A percentile compares a stretch with the other conserved stretches of the same genome.
These are phyloP conservation scores for Heteronetta atricapilla DNA, from an alignment of 2,113 vertebrate genomes.

Conservation along the genomic window DNA sequence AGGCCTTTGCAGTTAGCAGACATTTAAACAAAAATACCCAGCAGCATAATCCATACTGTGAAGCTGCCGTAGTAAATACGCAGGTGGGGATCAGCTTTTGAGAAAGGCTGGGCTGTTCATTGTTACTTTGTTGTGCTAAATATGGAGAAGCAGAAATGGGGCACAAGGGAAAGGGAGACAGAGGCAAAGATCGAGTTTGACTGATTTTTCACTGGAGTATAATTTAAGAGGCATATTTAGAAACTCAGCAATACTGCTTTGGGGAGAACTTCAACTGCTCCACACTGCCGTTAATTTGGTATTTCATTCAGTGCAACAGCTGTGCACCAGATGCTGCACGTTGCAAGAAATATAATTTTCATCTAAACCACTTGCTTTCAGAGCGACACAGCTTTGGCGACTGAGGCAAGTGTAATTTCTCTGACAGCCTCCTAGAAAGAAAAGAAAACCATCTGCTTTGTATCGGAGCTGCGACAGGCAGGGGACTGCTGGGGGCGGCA, in stretches of 20 bases:
- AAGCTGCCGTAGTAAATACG: conserved; percentile 28
- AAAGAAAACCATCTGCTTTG: conserved; percentile 30
- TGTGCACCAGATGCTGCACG: conserved; percentile 74
- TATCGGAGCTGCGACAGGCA: background rate
- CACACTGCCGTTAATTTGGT: conserved; percentile 42
- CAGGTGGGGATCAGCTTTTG: background rate
- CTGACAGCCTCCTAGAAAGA: conserved; percentile 32
- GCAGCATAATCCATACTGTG: background rate
- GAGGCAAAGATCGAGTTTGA: conserved; percentile 6
- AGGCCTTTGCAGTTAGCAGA: conserved; percentile 21
- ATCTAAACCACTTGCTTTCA: conserved; percentile 48
- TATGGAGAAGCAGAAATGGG: conserved; percentile 27
- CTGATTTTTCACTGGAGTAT: conserved; percentile 46
- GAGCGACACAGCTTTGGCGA: background rate
- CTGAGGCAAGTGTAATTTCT: conserved; percentile 42
- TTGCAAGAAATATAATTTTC: conserved; percentile 49
- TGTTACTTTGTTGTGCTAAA: conserved; percentile 39
- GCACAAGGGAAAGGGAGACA: background rate
- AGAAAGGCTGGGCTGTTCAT: background rate
- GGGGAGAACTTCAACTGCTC: conserved; percentile 54
- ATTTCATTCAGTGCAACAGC: conserved; percentile 66
- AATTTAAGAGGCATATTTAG: conserved; percentile 71
- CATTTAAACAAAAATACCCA: conserved; percentile 12
- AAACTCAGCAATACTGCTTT: conserved; percentile 59
- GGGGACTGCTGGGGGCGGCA: background rate